Percentiles rank a stretch among this genome's conserved stretches.
These are phyloP conservation scores for Sebastolobus altivelis DNA, from an alignment of 2,797 vertebrate species.

Conservation along the genomic window DNA sequence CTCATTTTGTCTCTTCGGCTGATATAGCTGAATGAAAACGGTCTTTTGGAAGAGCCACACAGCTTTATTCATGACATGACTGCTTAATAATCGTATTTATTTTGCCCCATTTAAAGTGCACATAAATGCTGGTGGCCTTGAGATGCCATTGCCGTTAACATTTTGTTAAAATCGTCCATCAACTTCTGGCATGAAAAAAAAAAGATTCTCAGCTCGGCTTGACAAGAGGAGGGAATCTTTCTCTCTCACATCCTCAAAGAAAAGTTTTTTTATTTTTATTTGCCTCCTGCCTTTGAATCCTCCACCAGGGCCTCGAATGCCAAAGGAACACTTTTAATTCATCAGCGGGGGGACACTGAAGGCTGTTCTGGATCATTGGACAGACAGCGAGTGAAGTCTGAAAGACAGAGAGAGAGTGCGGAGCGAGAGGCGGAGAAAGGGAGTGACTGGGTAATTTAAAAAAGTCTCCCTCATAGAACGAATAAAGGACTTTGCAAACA, in stretches of 20 bases:
- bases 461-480: constrained; percentile 67
- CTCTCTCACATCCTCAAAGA: constrained; percentile 47
- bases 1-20: constrained; percentile 42
- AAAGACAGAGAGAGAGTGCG: constrained; percentile 55
- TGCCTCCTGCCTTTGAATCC: constrained; percentile 66
- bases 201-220: constrained; percentile 17
- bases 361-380: constrained; percentile 80
- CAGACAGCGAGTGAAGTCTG: constrained; percentile 63
- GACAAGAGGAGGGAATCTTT: constrained; percentile 11
- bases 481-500: constrained; percentile 77
- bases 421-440: constrained; percentile 45
- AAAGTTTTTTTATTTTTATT: constrained; percentile 45
- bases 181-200: constrained; percentile 14
- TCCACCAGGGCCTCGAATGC: constrained; percentile 62
- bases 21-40: constrained; percentile 54
- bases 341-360: constrained; percentile 66
- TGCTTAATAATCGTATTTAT: constrained; percentile 18
- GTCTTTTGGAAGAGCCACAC: background rate
- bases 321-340: constrained; percentile 80
- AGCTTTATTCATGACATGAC: constrained; percentile 38
- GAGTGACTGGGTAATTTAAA: constrained; percentile 77
- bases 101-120: constrained; percentile 24
- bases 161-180: constrained; percentile 46
- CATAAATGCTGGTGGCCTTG: constrained; percentile 32
- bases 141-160: constrained; percentile 39